phyloP scores from a whole-genome alignment of 2,797 vertebrate species.

The Eulemur albifrons region DNA sequence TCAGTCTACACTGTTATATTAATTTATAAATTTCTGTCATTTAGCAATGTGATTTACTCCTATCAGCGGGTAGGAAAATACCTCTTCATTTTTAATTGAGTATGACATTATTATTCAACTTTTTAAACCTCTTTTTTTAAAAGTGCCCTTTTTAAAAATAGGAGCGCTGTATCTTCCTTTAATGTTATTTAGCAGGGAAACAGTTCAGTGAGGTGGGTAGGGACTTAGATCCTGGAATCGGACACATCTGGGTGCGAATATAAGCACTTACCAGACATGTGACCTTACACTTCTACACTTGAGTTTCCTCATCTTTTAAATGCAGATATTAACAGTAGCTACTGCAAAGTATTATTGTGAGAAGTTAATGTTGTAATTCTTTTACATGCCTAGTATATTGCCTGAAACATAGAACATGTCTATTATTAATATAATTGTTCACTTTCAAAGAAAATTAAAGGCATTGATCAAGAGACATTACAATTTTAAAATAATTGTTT shows the following conservation, averaged over 20 bases:
- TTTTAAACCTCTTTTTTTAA: neutral
- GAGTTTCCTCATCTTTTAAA: neutral
- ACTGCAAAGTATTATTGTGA: neutral
- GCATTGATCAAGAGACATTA: neutral
- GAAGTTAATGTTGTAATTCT: neutral
- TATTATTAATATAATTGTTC: neutral
- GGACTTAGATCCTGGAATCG: neutral
- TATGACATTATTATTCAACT: neutral
- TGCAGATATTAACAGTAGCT: neutral
- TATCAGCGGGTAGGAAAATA: neutral
- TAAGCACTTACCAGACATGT: neutral
- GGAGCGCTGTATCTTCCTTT: neutral
- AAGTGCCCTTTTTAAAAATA: neutral
- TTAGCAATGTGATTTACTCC: neutral
- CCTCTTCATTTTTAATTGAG: neutral
- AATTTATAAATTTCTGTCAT: neutral
- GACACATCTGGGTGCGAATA: neutral
- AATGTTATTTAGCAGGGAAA: neutral
- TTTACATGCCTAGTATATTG: neutral
- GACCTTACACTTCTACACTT: neutral
- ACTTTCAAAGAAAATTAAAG: neutral
- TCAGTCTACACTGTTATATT: neutral
- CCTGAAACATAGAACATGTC: neutral
- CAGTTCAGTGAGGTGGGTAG: neutral
- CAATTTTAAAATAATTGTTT: neutral